Conservation (phyloP, 2,113 vertebrate species). For the Caloenas nicobarica region DNA sequence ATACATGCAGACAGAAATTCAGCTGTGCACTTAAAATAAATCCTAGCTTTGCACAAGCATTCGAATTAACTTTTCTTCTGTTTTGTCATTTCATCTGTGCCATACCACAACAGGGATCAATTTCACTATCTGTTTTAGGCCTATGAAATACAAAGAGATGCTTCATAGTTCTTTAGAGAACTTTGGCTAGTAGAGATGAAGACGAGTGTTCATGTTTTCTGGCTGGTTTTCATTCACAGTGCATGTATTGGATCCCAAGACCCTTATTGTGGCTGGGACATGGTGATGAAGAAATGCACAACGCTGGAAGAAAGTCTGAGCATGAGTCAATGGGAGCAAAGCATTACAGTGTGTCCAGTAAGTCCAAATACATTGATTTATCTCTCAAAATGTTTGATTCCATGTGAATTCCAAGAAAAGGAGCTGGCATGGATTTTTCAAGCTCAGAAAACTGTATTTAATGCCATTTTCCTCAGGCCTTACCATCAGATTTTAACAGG, state of each 20-base stretch:
- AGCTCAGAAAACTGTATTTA: neutral
- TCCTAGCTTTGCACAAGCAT: neutral
- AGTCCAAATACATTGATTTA: conserved; percentile 45
- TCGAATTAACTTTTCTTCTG: neutral
- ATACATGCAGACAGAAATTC: neutral
- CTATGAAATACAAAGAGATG: neutral
- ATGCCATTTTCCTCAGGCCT: neutral
- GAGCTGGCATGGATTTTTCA: neutral
- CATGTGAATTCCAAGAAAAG: neutral
- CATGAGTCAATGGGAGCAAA: conserved; percentile 98
- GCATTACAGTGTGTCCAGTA: conserved; percentile 89
- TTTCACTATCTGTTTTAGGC: neutral
- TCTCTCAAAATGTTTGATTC: neutral
- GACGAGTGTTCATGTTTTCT: neutral
- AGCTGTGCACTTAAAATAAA: neutral
- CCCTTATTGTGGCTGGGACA: conserved; percentile 96
- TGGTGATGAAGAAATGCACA: conserved; percentile 91
- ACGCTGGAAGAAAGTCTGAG: conserved; percentile 92
- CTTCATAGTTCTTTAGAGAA: neutral
- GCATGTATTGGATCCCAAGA: conserved; percentile 92
- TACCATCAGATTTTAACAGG: neutral
- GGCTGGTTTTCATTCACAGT: conserved; percentile 71
- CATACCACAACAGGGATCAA: neutral
- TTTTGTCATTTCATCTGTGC: neutral
- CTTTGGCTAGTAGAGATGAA: neutral